These are phyloP conservation scores for Smithornis capensis DNA, from an alignment of 2,113 vertebrate genomes.

Conservation along the genomic window DNA sequence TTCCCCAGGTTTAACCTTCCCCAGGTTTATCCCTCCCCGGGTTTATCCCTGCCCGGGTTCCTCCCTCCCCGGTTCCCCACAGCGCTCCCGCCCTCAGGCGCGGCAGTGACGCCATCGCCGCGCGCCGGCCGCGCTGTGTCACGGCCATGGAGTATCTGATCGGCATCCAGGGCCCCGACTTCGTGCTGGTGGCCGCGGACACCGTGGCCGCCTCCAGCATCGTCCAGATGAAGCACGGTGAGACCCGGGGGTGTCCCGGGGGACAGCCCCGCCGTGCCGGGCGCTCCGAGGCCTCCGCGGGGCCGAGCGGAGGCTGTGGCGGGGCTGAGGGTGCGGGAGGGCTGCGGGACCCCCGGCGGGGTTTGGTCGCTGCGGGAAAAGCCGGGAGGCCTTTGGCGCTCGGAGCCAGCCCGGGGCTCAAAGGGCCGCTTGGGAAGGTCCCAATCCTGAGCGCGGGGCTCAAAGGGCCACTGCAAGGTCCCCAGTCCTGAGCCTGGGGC, in stretches of 20 bases:
- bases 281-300: neutral
- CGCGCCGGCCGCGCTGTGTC: slow-evolving; percentile 1
- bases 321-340: no score
- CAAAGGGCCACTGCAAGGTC: neutral
- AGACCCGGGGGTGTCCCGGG: neutral
- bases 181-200: slow-evolving; percentile 91
- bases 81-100: neutral
- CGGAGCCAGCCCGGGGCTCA: neutral
- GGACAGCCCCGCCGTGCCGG: neutral
- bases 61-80: no score
- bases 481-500: neutral
- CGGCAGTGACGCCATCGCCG: neutral
- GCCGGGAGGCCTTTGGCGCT: no score
- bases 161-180: slow-evolving; percentile 92
- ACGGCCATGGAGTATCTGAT: slow-evolving; percentile 90
- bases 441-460: rapidly evolving
- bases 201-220: slow-evolving; percentile 91
- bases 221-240: slow-evolving; percentile 96
- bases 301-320: no score
- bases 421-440: neutral
- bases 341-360: no score
- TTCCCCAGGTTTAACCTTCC: no score
- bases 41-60: no score
- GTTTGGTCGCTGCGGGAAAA: no score
- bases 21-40: no score